Evolutionary conservation across 1,140 invertebrate genomes (phyloP).

Genomic region (Apocrypta bakeri): DNA sequence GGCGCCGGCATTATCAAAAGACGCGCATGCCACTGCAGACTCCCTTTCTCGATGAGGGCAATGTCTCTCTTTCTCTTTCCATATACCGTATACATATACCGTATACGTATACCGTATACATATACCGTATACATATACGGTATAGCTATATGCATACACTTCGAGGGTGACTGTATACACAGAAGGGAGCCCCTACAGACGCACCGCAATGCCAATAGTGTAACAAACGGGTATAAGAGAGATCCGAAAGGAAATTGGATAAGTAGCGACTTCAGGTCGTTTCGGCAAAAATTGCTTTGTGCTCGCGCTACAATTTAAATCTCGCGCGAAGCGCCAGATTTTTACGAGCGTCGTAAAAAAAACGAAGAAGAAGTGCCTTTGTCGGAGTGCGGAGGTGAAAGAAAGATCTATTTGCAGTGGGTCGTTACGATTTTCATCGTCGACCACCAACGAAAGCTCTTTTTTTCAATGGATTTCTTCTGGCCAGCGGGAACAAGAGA

Average conservation of each 20-base stretch:
- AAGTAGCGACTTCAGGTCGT: not conserved
- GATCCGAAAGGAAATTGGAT: not conserved
- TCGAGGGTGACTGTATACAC: no score
- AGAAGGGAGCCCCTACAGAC: no score
- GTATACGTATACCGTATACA: no score
- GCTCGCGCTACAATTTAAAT: slow-evolving; percentile 1
- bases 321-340: not conserved
- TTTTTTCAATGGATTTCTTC: slow-evolving; percentile 64
- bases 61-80: not conserved
- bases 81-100: no score
- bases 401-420: slow-evolving; percentile 45
- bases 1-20: slow-evolving; percentile 30
- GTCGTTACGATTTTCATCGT: slow-evolving; percentile 43
- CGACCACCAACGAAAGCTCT: slow-evolving; percentile 26
- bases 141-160: no score
- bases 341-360: slow-evolving; percentile 1
- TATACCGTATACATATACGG: no score
- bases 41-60: not conserved
- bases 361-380: no score
- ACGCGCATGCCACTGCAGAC: not conserved
- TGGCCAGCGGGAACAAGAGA: slow-evolving; percentile 36
- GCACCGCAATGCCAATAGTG: no score
- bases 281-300: not conserved
- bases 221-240: no score
- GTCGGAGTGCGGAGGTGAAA: slow-evolving; percentile 26